These are phyloP conservation scores for Ooceraea biroi DNA, from an alignment of 1,140 invertebrate species.

Conservation along the genomic window DNA sequence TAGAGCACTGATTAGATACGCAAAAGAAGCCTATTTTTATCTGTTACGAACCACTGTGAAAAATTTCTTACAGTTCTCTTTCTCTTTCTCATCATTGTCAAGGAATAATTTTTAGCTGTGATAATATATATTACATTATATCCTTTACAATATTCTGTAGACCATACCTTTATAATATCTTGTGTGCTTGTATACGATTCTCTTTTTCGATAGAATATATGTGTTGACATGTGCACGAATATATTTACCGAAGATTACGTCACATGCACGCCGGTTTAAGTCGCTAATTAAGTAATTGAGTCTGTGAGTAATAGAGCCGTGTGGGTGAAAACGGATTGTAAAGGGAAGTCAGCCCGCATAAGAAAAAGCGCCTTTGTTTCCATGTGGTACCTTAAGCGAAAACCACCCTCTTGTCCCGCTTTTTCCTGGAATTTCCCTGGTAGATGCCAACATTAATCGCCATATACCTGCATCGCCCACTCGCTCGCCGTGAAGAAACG, in stretches of 20 bases:
- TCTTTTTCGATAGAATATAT: too few species aligned
- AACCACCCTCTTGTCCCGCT: not conserved
- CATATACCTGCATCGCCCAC: slow-evolving; percentile 64
- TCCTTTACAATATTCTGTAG: too few species aligned
- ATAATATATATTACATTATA: too few species aligned
- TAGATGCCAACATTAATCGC: slow-evolving; percentile 54
- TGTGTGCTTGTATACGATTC: too few species aligned
- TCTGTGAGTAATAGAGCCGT: slow-evolving; percentile 49
- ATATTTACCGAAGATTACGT: slow-evolving; percentile 72
- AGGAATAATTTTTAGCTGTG: too few species aligned
- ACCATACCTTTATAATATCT: too few species aligned
- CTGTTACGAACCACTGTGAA: too few species aligned
- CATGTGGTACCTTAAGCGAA: not conserved
- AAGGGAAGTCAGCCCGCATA: slow-evolving; percentile 73
- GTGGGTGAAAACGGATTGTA: not conserved
- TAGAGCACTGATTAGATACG: too few species aligned
- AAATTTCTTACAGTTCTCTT: too few species aligned
- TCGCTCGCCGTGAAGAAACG: slow-evolving; percentile 16
- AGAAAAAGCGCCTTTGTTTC: slow-evolving; percentile 63
- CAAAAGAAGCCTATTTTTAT: too few species aligned
- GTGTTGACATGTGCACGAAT: not conserved
- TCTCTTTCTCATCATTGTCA: too few species aligned
- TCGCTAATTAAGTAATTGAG: slow-evolving; percentile 76
- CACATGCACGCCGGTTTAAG: slow-evolving; percentile 66
- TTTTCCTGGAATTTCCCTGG: slow-evolving; percentile 51